Conservation (phyloP, 2,113 vertebrate genomes). For the Odocoileus virginianus region DNA sequence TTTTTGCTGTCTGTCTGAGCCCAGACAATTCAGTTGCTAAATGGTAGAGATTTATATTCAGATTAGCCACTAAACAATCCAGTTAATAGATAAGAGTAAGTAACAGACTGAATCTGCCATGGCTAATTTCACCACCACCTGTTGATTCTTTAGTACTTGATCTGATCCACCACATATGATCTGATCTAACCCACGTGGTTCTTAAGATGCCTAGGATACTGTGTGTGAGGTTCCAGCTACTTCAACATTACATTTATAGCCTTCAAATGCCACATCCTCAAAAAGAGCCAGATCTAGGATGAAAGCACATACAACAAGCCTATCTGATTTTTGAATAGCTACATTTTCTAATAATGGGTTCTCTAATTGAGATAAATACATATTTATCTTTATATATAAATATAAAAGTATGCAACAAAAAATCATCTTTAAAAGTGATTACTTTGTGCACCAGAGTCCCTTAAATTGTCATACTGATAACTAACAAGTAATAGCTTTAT, state of each 20-base stretch:
- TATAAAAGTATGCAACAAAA: not conserved
- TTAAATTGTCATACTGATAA: not conserved
- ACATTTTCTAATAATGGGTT: not conserved
- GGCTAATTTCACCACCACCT: not conserved
- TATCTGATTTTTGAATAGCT: not conserved
- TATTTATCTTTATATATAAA: not conserved
- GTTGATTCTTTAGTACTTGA: not conserved
- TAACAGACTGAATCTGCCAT: not conserved
- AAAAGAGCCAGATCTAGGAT: not conserved
- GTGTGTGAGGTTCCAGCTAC: not conserved
- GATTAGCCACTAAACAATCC: not conserved
- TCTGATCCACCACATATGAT: not conserved
- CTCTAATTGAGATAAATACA: not conserved
- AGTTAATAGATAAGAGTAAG: slow-evolving; percentile 1
- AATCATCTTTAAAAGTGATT: not conserved
- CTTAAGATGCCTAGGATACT: not conserved
- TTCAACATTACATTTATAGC: not conserved
- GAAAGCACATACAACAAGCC: not conserved
- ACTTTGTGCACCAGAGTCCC: not conserved
- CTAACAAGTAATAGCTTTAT: not conserved
- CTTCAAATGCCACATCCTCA: not conserved
- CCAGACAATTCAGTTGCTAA: not conserved
- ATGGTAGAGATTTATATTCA: not conserved
- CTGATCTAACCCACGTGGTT: not conserved
- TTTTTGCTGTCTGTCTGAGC: not conserved